Evolutionary conservation across 2,888 invertebrate species (phyloP).

Genomic region (Acanthosoma haemorrhoidale): DNA sequence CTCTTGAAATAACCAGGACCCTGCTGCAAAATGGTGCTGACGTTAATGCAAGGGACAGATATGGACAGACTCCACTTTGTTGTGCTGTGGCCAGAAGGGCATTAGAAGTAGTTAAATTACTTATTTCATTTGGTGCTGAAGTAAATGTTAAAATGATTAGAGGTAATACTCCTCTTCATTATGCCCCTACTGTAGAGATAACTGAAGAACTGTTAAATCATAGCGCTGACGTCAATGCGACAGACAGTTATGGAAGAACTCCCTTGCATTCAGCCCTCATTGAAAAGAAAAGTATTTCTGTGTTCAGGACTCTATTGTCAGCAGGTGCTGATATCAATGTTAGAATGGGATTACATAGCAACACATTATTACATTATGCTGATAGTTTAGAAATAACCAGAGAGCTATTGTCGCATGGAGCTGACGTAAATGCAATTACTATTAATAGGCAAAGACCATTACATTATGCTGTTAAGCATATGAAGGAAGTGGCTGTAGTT

Average conservation of each 20-base stretch:
- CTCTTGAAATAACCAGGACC: background rate
- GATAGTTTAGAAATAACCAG: background rate
- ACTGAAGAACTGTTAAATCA: background rate
- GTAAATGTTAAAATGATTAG: background rate
- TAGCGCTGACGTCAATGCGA: background rate
- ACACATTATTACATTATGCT: background rate
- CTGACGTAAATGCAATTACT: background rate
- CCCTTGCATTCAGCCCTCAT: constrained; percentile 2
- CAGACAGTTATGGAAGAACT: background rate
- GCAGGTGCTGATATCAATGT: background rate
- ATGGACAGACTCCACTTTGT: background rate
- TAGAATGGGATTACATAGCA: background rate
- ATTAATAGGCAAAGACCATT: background rate
- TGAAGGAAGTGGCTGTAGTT: background rate
- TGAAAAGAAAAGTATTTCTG: background rate
- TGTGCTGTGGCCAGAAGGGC: background rate
- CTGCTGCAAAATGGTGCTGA: background rate
- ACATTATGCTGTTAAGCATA: background rate
- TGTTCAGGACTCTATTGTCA: background rate
- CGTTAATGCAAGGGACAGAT: background rate
- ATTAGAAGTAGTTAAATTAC: background rate
- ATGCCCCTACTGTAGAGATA: background rate
- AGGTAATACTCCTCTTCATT: background rate
- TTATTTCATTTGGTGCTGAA: background rate
- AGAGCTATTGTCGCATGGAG: background rate